Base-by-base conservation (phyloP, 2,113 vertebrate genomes). In the Calidris pugnax region DNA sequence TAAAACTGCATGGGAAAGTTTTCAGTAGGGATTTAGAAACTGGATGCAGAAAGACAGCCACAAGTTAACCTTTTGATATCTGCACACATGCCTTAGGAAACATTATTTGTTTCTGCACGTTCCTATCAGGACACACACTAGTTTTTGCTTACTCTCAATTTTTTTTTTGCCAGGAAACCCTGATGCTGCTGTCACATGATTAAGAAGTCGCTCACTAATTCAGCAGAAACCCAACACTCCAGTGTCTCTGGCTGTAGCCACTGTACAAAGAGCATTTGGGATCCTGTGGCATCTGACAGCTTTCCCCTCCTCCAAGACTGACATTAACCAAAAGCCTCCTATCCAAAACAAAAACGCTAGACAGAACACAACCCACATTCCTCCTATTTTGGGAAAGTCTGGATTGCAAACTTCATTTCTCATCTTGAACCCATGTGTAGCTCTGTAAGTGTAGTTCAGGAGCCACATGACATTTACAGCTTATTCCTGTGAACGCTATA, bases 351-450 rank as follows among this genome's bases (percentile, higher is more conserved):
- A 91, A 87, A 94, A 14, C 0, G 0, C 69, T 51, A 89, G 80
- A 89, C 62, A 7, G 84, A 94, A 87, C 48, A 89, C 80, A 96
- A 95, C 24, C 19, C 74, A 32, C 81, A 93, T 87, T 93, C 45
- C 72, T 95, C 89, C 66, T 89, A 76, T 92, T 96, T 92, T 87
- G 53, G 92, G 77, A 66, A 90, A 87, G 87, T 92, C 87, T 95
- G 94, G 66, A 89, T 50, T 78, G 45, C 74, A 82, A 93, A 76
- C 5, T 10, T 63, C 33, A 87, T 73, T 89, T 85, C 37, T 95
- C 91, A 91, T 93, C 92, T 96, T 96, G 92, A 96, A 51, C 32
- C 69, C 90, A 92, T 83, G 86, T 92, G 85, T 81, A 90, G 56
- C 39, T 88, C 39, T 56, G 84, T 28, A 81, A 87, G 77, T 0